phyloP scores from a whole-genome alignment of 2,797 vertebrate genomes.

The Ibycter americanus region DNA sequence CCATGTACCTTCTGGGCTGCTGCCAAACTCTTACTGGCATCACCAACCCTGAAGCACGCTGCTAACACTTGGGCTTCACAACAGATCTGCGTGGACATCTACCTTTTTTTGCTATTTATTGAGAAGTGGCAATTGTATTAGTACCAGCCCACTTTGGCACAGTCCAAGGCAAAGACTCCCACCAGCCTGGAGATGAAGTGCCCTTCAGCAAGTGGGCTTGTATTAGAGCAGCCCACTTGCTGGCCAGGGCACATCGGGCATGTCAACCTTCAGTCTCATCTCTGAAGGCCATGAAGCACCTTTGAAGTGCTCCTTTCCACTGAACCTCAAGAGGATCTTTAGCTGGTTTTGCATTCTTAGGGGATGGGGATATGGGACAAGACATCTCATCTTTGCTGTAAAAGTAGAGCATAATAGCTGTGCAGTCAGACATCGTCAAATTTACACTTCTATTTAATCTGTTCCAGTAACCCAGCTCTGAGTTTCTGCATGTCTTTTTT shows the following conservation, averaged over 20 bases:
- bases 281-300: fast-evolving
- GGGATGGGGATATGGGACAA: not conserved
- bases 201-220: not conserved
- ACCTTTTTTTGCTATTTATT: not conserved
- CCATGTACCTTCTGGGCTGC: not conserved
- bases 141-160: not conserved
- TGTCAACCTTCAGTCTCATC: not conserved
- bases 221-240: not conserved
- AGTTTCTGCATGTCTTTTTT: not conserved
- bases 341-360: not conserved
- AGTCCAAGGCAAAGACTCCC: not conserved
- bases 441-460: not conserved
- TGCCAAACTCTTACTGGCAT: not conserved
- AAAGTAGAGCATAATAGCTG: not conserved
- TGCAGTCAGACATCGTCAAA: not conserved
- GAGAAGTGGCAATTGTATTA: not conserved
- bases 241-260: not conserved
- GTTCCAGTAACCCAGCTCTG: not conserved
- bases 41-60: not conserved
- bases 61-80: not conserved
- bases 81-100: not conserved
- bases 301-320: not conserved
- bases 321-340: not conserved
- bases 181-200: not conserved
- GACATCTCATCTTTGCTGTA: not conserved